phyloP scores from a whole-genome alignment of 2,888 invertebrate genomes.

The Teinopalpus imperialis region DNA sequence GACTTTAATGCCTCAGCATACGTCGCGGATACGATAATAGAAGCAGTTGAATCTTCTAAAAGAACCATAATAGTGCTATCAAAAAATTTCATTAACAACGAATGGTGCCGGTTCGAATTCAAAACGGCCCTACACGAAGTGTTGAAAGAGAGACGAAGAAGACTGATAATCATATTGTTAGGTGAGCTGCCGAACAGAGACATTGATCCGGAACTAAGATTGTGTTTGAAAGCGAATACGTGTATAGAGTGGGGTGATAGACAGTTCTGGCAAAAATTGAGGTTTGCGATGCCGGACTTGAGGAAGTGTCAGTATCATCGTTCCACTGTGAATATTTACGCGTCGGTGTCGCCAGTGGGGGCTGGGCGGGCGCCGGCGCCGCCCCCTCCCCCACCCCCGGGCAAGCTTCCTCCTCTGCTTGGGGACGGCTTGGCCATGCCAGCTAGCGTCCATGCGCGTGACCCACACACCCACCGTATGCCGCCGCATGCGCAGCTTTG shows the following conservation, averaged over 20 bases:
- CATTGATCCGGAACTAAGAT: conserved; percentile 93
- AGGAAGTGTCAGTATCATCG: conserved; percentile 85
- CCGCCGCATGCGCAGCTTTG: conserved; percentile 87
- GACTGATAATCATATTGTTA: conserved; percentile 94
- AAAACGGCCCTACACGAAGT: conserved; percentile 96
- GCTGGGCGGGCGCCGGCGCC: conserved; percentile 82
- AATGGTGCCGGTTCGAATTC: conserved; percentile 97
- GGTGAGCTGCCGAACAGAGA: conserved; percentile 94
- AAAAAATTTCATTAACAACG: conserved; percentile 95
- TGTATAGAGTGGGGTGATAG: conserved; percentile 97
- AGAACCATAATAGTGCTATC: conserved; percentile 95
- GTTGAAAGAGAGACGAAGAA: conserved; percentile 91
- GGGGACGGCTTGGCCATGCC: conserved; percentile 64
- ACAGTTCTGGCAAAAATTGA: conserved; percentile 97
- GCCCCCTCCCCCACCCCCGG: conserved; percentile 83
- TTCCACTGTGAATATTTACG: conserved; percentile 88
- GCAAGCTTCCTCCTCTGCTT: conserved; percentile 84
- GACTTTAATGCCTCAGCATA: conserved; percentile 94
- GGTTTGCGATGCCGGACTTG: conserved; percentile 94
- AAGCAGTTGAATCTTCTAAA: conserved; percentile 94
- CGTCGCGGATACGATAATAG: conserved; percentile 95
- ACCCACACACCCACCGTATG: conserved; percentile 78
- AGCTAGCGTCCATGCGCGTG: conserved; percentile 66
- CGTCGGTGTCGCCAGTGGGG: conserved; percentile 82
- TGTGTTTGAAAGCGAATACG: conserved; percentile 94